These are phyloP conservation scores for Actenoides hombroni DNA, from an alignment of 2,113 vertebrate species.

Conservation along the genomic window DNA sequence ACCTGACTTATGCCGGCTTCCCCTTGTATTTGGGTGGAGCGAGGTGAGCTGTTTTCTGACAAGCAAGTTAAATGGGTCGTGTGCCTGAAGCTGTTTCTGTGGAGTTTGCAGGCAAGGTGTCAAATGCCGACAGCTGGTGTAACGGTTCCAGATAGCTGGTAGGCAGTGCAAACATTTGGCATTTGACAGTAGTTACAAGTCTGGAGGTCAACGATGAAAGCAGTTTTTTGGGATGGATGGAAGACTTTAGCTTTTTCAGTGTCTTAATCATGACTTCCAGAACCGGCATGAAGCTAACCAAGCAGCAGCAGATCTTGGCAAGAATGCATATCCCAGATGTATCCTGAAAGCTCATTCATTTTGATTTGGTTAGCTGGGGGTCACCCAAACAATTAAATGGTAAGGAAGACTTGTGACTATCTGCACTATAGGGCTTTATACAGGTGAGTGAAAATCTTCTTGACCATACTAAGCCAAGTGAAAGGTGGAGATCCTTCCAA, in stretches of 20 bases:
- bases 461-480: not conserved
- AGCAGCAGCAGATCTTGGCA: not conserved
- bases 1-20: not conserved
- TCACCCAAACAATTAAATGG: not conserved
- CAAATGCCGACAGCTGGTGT: not conserved
- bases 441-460: not conserved
- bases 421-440: not conserved
- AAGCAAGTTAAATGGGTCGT: not conserved
- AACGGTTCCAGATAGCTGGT: not conserved
- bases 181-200: not conserved
- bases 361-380: not conserved
- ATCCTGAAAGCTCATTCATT: not conserved
- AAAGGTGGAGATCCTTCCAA: not conserved
- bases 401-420: not conserved
- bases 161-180: not conserved
- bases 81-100: not conserved
- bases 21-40: not conserved
- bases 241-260: not conserved
- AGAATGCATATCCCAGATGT: not conserved
- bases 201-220: not conserved
- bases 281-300: not conserved
- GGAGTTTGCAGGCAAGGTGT: not conserved
- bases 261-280: not conserved
- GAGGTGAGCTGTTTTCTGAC: not conserved
- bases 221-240: not conserved